phyloP scores from a whole-genome alignment of 2,797 vertebrate genomes.

The Malurus leucopterus region DNA sequence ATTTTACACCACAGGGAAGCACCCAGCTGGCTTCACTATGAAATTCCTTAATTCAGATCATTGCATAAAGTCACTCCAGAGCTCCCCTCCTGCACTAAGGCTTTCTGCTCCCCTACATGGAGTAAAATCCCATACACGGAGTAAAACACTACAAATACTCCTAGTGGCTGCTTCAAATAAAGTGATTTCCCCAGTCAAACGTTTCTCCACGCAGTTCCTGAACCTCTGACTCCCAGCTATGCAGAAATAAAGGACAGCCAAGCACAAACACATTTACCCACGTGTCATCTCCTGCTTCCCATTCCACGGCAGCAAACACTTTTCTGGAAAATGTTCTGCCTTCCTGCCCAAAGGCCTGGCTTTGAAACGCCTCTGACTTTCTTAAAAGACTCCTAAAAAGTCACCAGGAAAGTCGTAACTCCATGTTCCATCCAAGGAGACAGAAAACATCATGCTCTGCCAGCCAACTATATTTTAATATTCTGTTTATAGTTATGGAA shows the following conservation, averaged over 20 bases:
- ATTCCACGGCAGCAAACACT: neutral
- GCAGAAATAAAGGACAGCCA: neutral
- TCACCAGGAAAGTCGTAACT: neutral
- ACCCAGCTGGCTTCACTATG: accelerated
- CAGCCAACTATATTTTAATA: slow-evolving; percentile 1
- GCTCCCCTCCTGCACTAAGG: neutral
- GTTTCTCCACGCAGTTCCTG: neutral
- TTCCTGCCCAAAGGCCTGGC: neutral
- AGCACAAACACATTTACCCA: neutral
- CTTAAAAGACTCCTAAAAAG: neutral
- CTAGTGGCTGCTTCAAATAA: neutral
- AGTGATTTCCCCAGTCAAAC: accelerated
- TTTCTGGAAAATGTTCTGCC: neutral
- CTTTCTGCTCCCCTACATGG: no score
- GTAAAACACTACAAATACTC: neutral
- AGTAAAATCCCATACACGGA: no score
- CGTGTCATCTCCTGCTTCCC: neutral
- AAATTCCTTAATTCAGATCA: neutral
- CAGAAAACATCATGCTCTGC: neutral
- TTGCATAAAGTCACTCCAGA: accelerated
- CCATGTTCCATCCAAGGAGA: neutral
- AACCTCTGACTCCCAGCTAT: neutral
- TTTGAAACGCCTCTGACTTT: neutral
- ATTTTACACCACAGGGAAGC: neutral
- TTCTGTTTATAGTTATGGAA: slow-evolving; percentile 43